Evolutionary conservation across 2,797 vertebrate genomes (phyloP).

Genomic region (Chrysocyon brachyurus): DNA sequence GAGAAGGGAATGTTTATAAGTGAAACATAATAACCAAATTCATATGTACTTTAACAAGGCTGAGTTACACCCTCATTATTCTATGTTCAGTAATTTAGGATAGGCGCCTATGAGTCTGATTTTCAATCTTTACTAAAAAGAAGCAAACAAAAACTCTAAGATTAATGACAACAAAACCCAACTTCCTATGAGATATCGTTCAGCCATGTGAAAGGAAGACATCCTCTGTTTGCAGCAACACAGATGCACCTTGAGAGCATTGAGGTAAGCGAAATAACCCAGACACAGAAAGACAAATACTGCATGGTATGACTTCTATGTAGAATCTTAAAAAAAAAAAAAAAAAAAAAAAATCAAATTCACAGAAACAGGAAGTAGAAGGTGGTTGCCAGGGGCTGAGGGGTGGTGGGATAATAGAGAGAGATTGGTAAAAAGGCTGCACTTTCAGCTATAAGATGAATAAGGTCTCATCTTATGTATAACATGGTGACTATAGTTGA

Average conservation of each 20-base stretch:
- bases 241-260: neutral
- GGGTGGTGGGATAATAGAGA: neutral
- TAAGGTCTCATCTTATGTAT: neutral
- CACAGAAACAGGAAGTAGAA: neutral
- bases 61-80: neutral
- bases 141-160: neutral
- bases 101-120: neutral
- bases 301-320: neutral
- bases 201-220: neutral
- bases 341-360: neutral
- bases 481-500: neutral
- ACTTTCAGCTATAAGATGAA: neutral
- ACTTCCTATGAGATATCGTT: neutral
- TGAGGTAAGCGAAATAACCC: neutral
- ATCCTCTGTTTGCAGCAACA: neutral
- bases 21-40: neutral
- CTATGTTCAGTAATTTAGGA: neutral
- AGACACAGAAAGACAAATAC: neutral
- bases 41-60: neutral
- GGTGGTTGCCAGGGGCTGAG: neutral
- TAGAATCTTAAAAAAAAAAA: neutral
- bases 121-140: neutral
- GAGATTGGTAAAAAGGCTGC: neutral
- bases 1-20: neutral
- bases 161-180: neutral